Evolutionary conservation across 2,113 vertebrate species (phyloP).

Genomic region (Nicator chloris): DNA sequence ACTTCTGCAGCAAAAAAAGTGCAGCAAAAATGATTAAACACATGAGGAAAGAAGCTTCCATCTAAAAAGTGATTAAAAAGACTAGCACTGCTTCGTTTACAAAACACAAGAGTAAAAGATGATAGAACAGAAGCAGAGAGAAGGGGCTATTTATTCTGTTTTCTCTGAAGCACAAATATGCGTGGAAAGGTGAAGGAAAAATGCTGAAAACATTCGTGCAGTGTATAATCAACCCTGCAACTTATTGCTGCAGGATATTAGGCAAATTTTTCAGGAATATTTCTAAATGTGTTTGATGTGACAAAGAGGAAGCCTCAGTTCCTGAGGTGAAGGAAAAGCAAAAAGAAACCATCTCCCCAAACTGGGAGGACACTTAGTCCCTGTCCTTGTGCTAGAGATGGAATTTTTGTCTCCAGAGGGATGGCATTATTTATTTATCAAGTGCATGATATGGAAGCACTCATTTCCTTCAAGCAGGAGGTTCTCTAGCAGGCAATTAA

Average conservation of each 20-base stretch:
- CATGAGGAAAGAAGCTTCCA: slow-evolving; percentile 23
- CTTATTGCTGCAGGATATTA: slow-evolving; percentile 13
- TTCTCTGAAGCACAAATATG: slow-evolving; percentile 11
- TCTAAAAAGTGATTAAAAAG: slow-evolving; percentile 49
- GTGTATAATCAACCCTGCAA: slow-evolving; percentile 13
- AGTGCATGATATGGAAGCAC: neutral
- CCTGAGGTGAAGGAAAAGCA: neutral
- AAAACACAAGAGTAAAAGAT: slow-evolving; percentile 38
- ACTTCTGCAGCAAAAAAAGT: neutral
- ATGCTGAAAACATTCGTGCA: neutral
- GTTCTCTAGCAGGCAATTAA: slow-evolving; percentile 8
- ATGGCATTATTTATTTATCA: slow-evolving; percentile 28
- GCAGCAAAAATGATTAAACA: slow-evolving; percentile 49
- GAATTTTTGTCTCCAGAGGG: slow-evolving; percentile 14
- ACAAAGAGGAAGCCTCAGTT: neutral
- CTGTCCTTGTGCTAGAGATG: neutral
- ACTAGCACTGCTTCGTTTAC: slow-evolving; percentile 19
- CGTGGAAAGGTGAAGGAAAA: slow-evolving; percentile 20
- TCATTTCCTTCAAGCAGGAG: neutral
- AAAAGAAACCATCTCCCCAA: neutral
- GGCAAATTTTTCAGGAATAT: neutral
- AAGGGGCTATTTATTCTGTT: slow-evolving; percentile 44
- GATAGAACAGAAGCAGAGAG: neutral
- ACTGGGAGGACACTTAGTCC: neutral
- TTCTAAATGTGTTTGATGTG: neutral